Conservation (phyloP, 1,140 invertebrate species). For the Potamilus streckersoni region DNA sequence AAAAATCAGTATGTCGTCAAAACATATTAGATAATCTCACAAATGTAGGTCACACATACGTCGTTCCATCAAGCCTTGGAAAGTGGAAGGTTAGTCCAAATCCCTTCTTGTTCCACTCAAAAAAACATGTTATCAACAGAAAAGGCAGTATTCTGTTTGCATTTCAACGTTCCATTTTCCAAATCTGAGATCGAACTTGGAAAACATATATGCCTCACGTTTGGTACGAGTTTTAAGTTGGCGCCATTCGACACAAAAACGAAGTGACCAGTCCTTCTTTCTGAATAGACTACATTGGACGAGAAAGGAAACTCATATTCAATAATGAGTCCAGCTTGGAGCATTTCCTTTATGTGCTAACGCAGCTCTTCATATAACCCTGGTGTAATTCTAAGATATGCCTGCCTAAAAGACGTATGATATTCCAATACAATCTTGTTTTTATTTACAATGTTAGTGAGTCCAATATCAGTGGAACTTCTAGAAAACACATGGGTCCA, state of each 20-base stretch:
- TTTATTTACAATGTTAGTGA: too few species aligned
- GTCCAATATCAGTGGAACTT: too few species aligned
- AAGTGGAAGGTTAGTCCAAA: constrained; percentile 27
- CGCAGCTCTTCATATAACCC: too few species aligned
- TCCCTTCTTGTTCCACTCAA: too few species aligned
- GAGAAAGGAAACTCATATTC: constrained; percentile 21
- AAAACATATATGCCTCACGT: neutral
- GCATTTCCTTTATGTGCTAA: constrained; percentile 6
- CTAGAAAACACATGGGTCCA: too few species aligned
- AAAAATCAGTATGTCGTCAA: constrained; percentile 46
- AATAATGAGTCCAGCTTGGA: constrained; percentile 22
- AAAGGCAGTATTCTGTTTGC: constrained; percentile 15
- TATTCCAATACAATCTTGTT: too few species aligned
- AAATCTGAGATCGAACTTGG: constrained; percentile 1
- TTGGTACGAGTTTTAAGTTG: neutral
- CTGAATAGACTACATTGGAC: neutral
- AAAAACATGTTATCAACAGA: neutral
- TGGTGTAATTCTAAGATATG: too few species aligned
- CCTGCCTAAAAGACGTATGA: too few species aligned
- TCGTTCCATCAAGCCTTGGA: constrained; percentile 49
- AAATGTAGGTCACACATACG: constrained; percentile 15
- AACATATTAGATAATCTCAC: constrained; percentile 29
- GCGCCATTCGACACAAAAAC: constrained; percentile 4
- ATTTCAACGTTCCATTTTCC: constrained; percentile 66
- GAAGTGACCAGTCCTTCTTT: constrained; percentile 1